Conservation (phyloP, 2,888 invertebrate genomes). For the Aphidoletes aphidimyza region DNA sequence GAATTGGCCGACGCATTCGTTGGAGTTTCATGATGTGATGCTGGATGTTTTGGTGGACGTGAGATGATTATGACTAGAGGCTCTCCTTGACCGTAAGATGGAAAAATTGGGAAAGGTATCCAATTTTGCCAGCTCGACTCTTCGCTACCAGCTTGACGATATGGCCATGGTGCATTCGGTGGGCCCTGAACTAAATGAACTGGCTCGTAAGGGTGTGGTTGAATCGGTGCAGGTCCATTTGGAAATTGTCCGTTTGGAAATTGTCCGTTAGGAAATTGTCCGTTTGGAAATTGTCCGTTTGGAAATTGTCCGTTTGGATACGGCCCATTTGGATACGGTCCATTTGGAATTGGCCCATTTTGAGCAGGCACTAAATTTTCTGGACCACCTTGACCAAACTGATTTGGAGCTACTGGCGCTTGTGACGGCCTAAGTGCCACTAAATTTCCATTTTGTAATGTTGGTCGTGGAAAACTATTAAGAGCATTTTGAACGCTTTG, state of each 20-base stretch:
- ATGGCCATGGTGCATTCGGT: background rate
- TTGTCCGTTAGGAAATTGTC: background rate
- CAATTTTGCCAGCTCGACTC: background rate
- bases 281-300: background rate
- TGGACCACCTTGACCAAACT: no score
- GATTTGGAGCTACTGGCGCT: no score
- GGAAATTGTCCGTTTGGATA: no score
- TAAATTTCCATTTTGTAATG: background rate
- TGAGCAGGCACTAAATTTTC: no score
- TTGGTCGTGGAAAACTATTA: background rate
- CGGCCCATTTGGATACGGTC: no score
- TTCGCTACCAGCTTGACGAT: background rate
- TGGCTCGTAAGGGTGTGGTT: background rate
- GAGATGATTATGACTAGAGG: background rate
- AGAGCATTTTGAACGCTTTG: background rate
- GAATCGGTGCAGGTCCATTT: no score
- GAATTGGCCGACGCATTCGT: background rate
- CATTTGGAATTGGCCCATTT: no score
- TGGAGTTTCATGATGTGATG: background rate
- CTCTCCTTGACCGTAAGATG: background rate
- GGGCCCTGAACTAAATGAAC: background rate
- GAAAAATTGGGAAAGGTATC: background rate
- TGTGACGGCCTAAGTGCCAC: no score
- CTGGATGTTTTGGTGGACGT: background rate
- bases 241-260: background rate